Evolutionary conservation across 2,797 vertebrate genomes (phyloP).

Genomic region (Heterohyrax brucei): DNA sequence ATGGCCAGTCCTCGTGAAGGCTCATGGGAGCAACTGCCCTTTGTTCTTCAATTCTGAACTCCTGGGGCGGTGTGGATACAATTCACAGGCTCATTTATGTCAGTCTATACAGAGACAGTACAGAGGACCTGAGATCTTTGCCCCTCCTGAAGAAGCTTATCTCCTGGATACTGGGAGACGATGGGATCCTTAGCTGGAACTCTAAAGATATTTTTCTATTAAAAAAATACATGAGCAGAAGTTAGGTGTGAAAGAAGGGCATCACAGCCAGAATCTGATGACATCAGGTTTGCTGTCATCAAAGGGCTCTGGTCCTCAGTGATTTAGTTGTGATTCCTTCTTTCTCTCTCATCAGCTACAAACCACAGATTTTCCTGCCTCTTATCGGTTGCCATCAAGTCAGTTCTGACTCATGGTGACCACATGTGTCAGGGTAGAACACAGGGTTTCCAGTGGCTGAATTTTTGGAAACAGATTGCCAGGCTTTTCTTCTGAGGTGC

Average conservation of each 20-base stretch:
- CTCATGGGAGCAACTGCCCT: constrained; percentile 29
- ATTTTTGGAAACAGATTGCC: too few species aligned
- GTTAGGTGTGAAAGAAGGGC: not conserved
- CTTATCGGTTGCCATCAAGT: not conserved
- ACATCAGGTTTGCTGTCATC: not conserved
- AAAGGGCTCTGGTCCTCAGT: not conserved
- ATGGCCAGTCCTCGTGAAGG: constrained; percentile 20
- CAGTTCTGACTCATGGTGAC: too few species aligned
- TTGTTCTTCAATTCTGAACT: constrained; percentile 66
- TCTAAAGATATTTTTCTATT: constrained; percentile 40
- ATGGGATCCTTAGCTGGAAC: not conserved
- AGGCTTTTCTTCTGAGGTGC: too few species aligned
- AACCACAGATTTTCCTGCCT: not conserved
- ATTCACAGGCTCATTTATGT: not conserved
- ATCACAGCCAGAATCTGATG: not conserved
- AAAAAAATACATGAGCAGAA: constrained; percentile 10
- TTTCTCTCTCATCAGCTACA: constrained; percentile 37
- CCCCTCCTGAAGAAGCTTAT: not conserved
- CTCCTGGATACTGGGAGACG: constrained; percentile 19
- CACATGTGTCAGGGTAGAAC: too few species aligned
- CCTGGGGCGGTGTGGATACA: not conserved
- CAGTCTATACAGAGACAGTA: constrained; percentile 16
- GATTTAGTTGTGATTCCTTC: not conserved
- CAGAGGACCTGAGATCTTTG: not conserved
- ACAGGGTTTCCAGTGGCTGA: too few species aligned